Evolutionary conservation across 64 coral and sea anemone species (phyloP).

Genomic region (Dendronephthya gigantea): DNA sequence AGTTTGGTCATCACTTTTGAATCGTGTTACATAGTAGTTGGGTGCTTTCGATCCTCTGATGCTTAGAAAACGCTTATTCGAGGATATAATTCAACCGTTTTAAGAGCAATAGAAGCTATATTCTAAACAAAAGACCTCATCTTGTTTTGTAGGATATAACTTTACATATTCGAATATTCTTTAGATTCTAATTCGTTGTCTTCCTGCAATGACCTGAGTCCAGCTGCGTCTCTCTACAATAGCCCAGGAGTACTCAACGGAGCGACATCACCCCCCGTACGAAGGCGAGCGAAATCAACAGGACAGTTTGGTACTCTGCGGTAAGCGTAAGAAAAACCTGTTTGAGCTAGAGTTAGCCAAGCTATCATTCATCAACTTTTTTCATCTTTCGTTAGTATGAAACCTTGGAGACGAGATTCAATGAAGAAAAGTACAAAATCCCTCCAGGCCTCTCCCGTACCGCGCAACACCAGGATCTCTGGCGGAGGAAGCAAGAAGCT

Average conservation of each 20-base stretch:
- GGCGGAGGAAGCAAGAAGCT: constrained; percentile 90
- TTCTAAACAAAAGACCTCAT: too few relatives aligned
- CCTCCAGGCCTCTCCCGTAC: constrained; percentile 32
- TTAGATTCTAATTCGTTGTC: constrained; percentile 5
- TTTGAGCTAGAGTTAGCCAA: too few relatives aligned
- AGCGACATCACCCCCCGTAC: not conserved
- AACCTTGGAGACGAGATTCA: constrained; percentile 79
- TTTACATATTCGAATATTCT: not conserved
- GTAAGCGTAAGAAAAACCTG: not conserved
- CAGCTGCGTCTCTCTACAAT: not conserved
- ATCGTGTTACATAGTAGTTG: too few relatives aligned
- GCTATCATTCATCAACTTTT: not conserved
- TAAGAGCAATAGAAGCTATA: too few relatives aligned
- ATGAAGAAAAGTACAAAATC: constrained; percentile 61
- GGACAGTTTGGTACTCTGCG: not conserved
- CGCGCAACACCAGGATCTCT: constrained; percentile 39
- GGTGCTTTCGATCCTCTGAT: too few relatives aligned
- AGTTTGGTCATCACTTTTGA: too few relatives aligned
- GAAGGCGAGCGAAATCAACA: not conserved
- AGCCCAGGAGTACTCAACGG: not conserved
- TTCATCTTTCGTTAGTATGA: constrained; percentile 45
- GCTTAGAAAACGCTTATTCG: too few relatives aligned
- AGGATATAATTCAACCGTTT: too few relatives aligned
- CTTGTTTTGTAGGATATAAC: too few relatives aligned
- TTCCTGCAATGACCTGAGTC: constrained; percentile 17